Percentiles rank a stretch among this genome's conserved stretches.
Evolutionary conservation across 2,797 vertebrate genomes (phyloP).

Genomic region (Alosa sapidissima): DNA sequence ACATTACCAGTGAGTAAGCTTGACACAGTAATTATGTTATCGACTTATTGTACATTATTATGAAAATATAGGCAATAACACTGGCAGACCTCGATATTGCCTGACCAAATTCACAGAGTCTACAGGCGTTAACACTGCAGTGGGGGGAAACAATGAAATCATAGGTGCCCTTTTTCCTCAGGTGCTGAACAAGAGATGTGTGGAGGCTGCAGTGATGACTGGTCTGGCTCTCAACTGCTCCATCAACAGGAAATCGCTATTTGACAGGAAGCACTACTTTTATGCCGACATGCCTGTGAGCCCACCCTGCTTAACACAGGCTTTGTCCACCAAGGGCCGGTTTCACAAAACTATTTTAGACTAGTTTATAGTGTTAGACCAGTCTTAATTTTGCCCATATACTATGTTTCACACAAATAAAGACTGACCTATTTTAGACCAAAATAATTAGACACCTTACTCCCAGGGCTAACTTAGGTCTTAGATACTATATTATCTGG

Average conservation of each 20-base stretch:
- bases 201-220: conserved; percentile 95
- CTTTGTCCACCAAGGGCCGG: neutral
- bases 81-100: no score
- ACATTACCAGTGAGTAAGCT: conserved; percentile 87
- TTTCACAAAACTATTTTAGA: no score
- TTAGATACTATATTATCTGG: no score
- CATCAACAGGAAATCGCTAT: conserved; percentile 93
- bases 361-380: no score
- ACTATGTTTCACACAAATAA: no score
- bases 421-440: no score
- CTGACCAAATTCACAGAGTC: neutral
- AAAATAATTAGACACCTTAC: no score
- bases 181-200: conserved; percentile 94
- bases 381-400: neutral
- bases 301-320: neutral
- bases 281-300: conserved; percentile 98
- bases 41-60: no score
- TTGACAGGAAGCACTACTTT: conserved; percentile 99
- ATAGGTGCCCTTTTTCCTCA: conserved; percentile 56
- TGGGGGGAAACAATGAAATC: neutral
- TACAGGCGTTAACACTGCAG: neutral
- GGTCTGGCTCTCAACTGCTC: conserved; percentile 89
- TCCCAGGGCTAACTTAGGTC: no score
- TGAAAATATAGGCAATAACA: no score
- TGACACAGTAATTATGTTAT: no score